Conservation (phyloP, 2,797 vertebrate species). For the Rhincodon typus region DNA sequence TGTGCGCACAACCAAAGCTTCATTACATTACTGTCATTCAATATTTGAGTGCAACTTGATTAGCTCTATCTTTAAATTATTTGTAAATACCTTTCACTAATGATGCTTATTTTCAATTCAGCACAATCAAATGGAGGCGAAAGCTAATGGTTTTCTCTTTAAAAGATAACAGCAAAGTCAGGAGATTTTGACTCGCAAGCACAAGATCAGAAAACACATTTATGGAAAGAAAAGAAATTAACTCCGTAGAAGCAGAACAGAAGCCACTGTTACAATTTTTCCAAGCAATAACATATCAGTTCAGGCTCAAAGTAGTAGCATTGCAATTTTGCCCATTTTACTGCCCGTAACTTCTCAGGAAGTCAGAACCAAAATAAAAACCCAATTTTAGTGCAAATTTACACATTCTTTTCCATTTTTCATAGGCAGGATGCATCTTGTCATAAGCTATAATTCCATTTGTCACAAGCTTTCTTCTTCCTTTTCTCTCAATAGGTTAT, state of each 20-base stretch:
- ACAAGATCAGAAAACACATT: background rate
- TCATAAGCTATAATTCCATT: background rate
- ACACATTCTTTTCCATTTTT: background rate
- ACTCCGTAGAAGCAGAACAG: background rate
- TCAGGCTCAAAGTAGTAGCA: background rate
- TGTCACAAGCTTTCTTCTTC: background rate
- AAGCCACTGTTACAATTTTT: background rate
- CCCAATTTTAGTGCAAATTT: background rate
- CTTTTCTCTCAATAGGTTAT: no score
- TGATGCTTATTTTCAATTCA: slow-evolving; percentile 33
- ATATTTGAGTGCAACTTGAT: slow-evolving; percentile 24
- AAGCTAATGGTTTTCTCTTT: background rate
- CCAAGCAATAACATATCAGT: background rate
- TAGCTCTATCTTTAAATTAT: slow-evolving; percentile 15
- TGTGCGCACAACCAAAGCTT: background rate
- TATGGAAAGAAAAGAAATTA: background rate
- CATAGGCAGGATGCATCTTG: background rate
- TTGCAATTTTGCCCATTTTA: background rate
- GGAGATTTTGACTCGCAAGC: background rate
- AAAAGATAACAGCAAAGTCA: slow-evolving; percentile 27
- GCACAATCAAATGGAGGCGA: background rate
- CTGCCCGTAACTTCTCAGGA: background rate
- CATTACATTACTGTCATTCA: background rate
- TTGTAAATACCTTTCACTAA: slow-evolving; percentile 27
- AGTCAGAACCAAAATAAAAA: background rate